These are phyloP conservation scores for Argyrosomus regius DNA, from an alignment of 2,797 vertebrate genomes.

Conservation along the genomic window DNA sequence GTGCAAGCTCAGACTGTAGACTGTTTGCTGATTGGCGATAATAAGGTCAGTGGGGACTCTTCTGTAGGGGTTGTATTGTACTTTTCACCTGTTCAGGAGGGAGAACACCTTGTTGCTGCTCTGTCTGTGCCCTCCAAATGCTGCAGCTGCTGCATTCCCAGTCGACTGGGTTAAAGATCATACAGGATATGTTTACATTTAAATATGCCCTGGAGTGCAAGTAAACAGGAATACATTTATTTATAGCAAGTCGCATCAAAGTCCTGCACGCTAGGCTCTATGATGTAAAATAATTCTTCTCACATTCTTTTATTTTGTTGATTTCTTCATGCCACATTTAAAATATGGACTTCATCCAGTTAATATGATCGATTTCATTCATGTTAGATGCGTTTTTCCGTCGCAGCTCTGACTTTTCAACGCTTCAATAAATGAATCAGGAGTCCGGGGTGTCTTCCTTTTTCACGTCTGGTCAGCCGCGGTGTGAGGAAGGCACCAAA, in stretches of 20 bases:
- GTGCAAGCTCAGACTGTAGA: conserved; percentile 37
- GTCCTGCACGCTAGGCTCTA: not conserved
- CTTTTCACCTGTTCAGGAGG: conserved; percentile 25
- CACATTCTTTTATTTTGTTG: not conserved
- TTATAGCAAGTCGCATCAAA: conserved; percentile 25
- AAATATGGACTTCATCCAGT: not conserved
- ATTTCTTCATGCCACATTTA: not conserved
- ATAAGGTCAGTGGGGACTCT: conserved; percentile 39
- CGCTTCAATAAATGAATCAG: conserved; percentile 27
- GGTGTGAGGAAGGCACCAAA: conserved; percentile 42
- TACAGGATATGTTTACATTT: conserved; percentile 24
- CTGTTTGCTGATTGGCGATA: conserved; percentile 43
- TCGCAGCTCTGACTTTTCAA: conserved; percentile 32
- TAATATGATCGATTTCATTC: conserved; percentile 1
- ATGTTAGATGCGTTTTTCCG: not conserved
- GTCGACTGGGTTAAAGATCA: not conserved
- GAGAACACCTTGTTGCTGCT: conserved; percentile 27
- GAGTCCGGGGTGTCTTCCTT: conserved; percentile 37
- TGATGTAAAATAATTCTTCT: not conserved
- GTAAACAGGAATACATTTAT: not conserved
- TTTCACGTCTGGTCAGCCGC: conserved; percentile 23
- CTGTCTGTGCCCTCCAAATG: conserved; percentile 20
- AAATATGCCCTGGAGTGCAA: not conserved
- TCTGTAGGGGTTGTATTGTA: conserved; percentile 1
- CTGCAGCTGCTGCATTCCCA: not conserved